Conservation (phyloP, 2,797 vertebrate species). For the Nasua narica region DNA sequence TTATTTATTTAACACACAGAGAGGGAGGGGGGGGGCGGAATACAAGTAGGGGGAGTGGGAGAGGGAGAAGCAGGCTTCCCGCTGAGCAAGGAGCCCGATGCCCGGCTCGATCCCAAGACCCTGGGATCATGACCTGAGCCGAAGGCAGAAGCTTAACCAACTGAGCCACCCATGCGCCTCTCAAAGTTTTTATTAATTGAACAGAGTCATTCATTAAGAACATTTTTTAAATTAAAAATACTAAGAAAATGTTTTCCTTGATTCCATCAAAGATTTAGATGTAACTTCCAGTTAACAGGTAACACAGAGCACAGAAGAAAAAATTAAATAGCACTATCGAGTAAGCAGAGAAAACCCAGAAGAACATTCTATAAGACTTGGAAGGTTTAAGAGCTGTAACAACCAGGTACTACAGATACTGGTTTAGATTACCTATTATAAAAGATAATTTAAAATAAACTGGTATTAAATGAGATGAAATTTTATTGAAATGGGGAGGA, state of each 20-base stretch:
- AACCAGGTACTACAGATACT: neutral
- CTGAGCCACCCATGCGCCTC: too few species aligned
- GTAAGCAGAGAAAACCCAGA: neutral
- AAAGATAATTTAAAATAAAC: neutral
- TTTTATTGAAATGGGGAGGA: neutral
- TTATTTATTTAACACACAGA: too few species aligned
- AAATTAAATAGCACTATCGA: neutral
- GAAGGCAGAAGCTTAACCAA: too few species aligned
- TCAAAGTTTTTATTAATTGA: neutral
- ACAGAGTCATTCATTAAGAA: neutral
- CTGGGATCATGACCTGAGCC: too few species aligned
- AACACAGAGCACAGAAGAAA: neutral
- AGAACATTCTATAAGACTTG: neutral
- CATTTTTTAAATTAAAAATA: neutral
- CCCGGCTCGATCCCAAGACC: too few species aligned
- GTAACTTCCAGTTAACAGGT: neutral
- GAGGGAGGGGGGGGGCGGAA: too few species aligned
- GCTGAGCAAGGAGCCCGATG: too few species aligned
- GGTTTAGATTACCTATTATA: neutral
- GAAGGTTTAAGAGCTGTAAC: neutral
- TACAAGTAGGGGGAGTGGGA: too few species aligned
- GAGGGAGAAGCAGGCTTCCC: too few species aligned
- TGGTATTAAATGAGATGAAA: constrained; percentile 7
- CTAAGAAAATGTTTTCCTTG: neutral
- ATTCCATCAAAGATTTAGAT: neutral